phyloP scores from a whole-genome alignment of 2,797 vertebrate genomes.

The Gymnoscopelus braueri region DNA sequence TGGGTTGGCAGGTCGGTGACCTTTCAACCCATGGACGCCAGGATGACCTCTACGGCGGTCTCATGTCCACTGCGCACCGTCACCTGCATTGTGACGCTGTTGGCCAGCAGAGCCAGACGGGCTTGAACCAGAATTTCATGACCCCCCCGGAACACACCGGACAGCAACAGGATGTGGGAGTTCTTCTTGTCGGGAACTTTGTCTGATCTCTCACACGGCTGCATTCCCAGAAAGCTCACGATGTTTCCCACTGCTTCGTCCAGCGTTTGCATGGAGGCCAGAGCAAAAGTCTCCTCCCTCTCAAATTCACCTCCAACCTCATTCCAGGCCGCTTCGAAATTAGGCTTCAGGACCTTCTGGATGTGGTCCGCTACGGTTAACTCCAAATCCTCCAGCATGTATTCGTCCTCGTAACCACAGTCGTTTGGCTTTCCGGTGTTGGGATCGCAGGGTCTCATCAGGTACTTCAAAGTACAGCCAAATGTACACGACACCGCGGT shows the following conservation, averaged over 20 bases:
- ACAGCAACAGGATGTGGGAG: conserved; percentile 92
- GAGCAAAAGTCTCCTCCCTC: conserved; percentile 96
- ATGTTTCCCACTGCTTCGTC: conserved; percentile 96
- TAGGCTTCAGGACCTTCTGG: conserved; percentile 95
- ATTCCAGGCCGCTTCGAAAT: conserved; percentile 96
- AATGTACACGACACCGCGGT: conserved; percentile 94
- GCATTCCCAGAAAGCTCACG: conserved; percentile 96
- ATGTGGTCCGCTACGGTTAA: conserved; percentile 94
- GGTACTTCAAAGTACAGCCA: conserved; percentile 96
- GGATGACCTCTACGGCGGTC: conserved; percentile 89
- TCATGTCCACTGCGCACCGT: conserved; percentile 92
- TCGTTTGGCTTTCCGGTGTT: conserved; percentile 93
- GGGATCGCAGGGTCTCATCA: conserved; percentile 93
- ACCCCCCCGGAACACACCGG: conserved; percentile 92
- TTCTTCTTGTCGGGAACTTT: conserved; percentile 98
- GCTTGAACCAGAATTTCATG: conserved; percentile 89
- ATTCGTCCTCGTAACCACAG: conserved; percentile 95
- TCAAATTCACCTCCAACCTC: conserved; percentile 95
- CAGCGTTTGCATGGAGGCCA: conserved; percentile 92
- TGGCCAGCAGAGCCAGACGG: conserved; percentile 87
- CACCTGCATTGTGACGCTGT: conserved; percentile 98
- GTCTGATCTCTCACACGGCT: conserved; percentile 96
- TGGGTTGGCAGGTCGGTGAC: too few relatives aligned
- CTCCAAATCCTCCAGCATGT: conserved; percentile 96
- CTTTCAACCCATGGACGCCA: conserved; percentile 87